These are phyloP conservation scores for Tipula confusa DNA, from an alignment of 2,888 invertebrate species.

Conservation along the genomic window DNA sequence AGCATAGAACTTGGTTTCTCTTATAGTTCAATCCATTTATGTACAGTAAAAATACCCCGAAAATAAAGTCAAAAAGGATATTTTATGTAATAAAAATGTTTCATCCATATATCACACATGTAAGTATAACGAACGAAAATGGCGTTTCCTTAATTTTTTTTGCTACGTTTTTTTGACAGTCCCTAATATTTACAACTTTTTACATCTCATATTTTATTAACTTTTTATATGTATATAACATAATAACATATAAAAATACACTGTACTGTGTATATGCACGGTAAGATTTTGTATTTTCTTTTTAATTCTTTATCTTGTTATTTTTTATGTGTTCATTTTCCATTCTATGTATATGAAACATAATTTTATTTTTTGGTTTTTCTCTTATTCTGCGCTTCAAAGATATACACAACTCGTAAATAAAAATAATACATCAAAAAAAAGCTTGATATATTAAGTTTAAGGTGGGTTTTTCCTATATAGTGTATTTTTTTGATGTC, in stretches of 20 bases:
- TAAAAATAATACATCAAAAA: background rate
- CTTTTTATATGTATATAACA: background rate
- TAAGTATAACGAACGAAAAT: background rate
- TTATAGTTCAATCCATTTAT: background rate
- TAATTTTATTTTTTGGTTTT: background rate
- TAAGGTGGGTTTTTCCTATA: background rate
- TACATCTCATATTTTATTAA: constrained; percentile 20
- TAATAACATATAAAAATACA: too few species aligned
- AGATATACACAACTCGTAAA: background rate
- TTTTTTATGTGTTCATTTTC: background rate
- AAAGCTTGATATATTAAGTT: background rate
- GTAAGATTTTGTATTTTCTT: background rate
- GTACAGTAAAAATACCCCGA: background rate
- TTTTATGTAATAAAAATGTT: constrained; percentile 9
- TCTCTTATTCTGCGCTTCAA: background rate
- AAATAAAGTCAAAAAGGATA: constrained; percentile 6
- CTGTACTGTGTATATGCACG: background rate
- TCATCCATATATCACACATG: background rate
- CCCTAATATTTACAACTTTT: background rate
- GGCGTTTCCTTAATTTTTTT: background rate
- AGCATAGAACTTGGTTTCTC: too few species aligned
- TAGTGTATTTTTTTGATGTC: background rate
- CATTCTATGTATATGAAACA: background rate
- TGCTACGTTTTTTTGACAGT: constrained; percentile 7
- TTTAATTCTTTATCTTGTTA: background rate